Base-by-base conservation (phyloP, 1,140 invertebrate species). In the Coelopa frigida region DNA sequence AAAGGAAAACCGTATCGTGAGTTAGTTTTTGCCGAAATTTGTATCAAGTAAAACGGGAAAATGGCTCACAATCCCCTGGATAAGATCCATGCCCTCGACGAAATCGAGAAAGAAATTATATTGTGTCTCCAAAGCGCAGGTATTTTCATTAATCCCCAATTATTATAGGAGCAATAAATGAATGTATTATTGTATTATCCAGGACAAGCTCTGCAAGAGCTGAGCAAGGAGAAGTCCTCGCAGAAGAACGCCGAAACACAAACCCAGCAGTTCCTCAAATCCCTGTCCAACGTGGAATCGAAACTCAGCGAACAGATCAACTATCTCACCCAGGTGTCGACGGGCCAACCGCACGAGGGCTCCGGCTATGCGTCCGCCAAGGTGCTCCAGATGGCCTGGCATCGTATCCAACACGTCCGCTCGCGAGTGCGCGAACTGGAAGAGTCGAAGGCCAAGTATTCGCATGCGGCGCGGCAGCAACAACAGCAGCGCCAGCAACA, bases 241-340 rank as follows among this genome's bases (percentile, higher is more conserved):
- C 78, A 89, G 50, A 96, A 96, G 70, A 88, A 91, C 73, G 90
- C 90, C 3, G 93, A 96, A 72, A 82, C 79, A 17, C 89, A 95
- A 52, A 89, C 90, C 0, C 82, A 85, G 57, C 84, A 85, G 51
- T 97, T 96, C 70, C 68, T 95, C 5, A 94, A 95, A 72, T 91
- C 89, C 11, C 68, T 97, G 6, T 83, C 82, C 58, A 80, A 81
- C 57, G 89, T 96, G 0, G 94, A 97, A 71, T 83, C 80, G 1
- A 92, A 91, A 72, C 71, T 96, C 4, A 87, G 84, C 42, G 89
- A 94, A 58, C 92, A 97, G 72, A 95, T 97, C 3, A 92, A 91
- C 72, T 96, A 96, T 71, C 73, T 97, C 12, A 95, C 89, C 4
- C 92, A 96, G 80, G 92, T 96, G 11, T 95, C 93, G 7, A 97